Conservation (phyloP, 1,140 invertebrate genomes). For the Eumaeus atala region DNA sequence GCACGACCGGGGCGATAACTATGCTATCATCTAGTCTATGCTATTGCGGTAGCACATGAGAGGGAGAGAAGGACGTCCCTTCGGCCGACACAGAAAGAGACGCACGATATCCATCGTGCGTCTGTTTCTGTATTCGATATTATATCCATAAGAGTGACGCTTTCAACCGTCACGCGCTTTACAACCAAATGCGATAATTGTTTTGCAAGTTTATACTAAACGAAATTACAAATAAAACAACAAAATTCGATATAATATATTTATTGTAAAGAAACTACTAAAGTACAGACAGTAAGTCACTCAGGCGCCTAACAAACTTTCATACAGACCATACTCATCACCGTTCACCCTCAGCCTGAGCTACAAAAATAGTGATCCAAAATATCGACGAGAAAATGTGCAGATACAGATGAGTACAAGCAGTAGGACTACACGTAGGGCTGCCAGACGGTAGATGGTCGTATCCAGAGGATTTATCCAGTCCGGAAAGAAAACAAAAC, state of each 20-base stretch:
- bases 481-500: neutral
- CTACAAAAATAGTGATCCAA: slow-evolving; percentile 38
- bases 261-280: slow-evolving; percentile 65
- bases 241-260: slow-evolving; percentile 32
- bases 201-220: no score
- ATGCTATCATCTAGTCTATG: no score
- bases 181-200: no score
- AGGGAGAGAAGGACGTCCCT: no score
- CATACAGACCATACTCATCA: slow-evolving; percentile 32
- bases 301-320: slow-evolving; percentile 45
- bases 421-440: slow-evolving; percentile 16
- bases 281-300: slow-evolving; percentile 51
- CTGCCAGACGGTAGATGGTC: neutral
- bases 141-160: no score
- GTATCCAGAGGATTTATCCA: no score
- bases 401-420: slow-evolving; percentile 46
- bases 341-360: slow-evolving; percentile 46
- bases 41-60: no score
- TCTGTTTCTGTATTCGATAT: no score
- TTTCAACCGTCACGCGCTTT: no score
- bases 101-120: no score
- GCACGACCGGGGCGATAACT: no score
- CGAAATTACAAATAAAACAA: slow-evolving; percentile 17
- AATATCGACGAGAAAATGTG: slow-evolving; percentile 54
- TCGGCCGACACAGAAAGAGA: no score